Conservation (phyloP, 1,140 invertebrate species). For the Pectinophora gossypiella region DNA sequence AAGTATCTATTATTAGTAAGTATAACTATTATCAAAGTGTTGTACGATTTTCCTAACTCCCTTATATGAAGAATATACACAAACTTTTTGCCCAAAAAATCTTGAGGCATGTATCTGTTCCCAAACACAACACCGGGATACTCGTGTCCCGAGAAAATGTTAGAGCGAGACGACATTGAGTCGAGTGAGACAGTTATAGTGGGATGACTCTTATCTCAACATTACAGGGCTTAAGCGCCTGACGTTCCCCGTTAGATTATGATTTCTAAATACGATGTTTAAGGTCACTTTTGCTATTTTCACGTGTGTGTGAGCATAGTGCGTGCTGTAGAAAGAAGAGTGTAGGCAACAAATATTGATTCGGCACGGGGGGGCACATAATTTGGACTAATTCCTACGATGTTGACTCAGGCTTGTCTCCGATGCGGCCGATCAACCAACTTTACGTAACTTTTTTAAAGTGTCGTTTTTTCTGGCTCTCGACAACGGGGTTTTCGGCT, state of each 20-base stretch:
- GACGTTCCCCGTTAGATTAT: too few relatives aligned
- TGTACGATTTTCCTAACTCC: too few relatives aligned
- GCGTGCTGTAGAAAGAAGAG: conserved; percentile 73
- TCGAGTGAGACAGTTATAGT: conserved; percentile 59
- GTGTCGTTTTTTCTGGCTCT: too few relatives aligned
- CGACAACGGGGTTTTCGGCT: too few relatives aligned
- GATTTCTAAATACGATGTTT: too few relatives aligned
- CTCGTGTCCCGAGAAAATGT: conserved; percentile 49
- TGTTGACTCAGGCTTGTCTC: conserved; percentile 70
- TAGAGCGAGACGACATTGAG: conserved; percentile 66
- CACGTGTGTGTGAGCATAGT: conserved; percentile 56
- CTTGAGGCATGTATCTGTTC: conserved; percentile 1
- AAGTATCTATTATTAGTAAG: too few relatives aligned
- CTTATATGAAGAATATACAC: too few relatives aligned
- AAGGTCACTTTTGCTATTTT: too few relatives aligned
- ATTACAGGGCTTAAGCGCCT: too few relatives aligned
- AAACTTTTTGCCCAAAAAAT: too few relatives aligned
- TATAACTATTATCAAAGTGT: too few relatives aligned
- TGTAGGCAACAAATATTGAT: conserved; percentile 74
- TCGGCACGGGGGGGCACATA: conserved; percentile 56
- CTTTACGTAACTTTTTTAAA: conserved; percentile 44
- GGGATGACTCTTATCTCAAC: too few relatives aligned
- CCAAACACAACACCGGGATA: conserved; percentile 6
- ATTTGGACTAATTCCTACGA: conserved; percentile 72
- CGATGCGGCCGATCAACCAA: conserved; percentile 42